Base-by-base conservation (phyloP, 2,797 vertebrate genomes). In the Phaenicophaeus curvirostris region DNA sequence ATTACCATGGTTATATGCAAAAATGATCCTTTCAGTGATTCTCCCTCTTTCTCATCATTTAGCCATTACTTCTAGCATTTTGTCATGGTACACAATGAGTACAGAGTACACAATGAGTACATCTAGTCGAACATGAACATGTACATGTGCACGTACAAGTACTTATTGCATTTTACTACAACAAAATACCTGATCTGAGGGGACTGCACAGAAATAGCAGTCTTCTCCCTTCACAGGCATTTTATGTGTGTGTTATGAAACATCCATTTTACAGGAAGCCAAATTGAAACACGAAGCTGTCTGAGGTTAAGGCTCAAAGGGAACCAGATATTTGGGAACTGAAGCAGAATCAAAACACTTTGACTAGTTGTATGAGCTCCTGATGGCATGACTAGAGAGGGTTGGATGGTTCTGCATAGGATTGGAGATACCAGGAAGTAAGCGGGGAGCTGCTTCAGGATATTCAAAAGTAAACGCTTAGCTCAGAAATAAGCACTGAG, bases 111-210 rank as follows among this genome's bases (percentile, higher is more conserved):
- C 46, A 48, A 48, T 48, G 21, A 4, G 11, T 55, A 12, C 14
- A 11, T 21, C 12, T 42, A 68, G 14, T 20, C 17, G n/a, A 65
- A 27, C 13, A 33, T 15, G n/a, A 62, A 27, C 13, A 33, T 18
- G 3, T 8, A 28, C 2, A 0, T 16, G 14, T 31, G 30, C 12
- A 5, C 6, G 4, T 23, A 51, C 2, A 21, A 17, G 25, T 16
- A 27, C 8, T 4, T 27, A 30, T 9, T 20, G 5, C 23, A 11
- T 71, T 67, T 50, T 41, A 27, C 33, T 74, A 13, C 23, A 23
- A 53, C 19, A 11, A 30, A 27, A n/a, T 13, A 30, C 15, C 21
- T 53, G 58, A 61, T 16, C 42, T n/a, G 30, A 69, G 31, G 44
- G 14, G 3, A 50, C 11, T 63, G 27, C 17, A 21, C 6, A 58